phyloP scores from a whole-genome alignment of 2,888 invertebrate genomes.

The Calameuta pallipes region DNA sequence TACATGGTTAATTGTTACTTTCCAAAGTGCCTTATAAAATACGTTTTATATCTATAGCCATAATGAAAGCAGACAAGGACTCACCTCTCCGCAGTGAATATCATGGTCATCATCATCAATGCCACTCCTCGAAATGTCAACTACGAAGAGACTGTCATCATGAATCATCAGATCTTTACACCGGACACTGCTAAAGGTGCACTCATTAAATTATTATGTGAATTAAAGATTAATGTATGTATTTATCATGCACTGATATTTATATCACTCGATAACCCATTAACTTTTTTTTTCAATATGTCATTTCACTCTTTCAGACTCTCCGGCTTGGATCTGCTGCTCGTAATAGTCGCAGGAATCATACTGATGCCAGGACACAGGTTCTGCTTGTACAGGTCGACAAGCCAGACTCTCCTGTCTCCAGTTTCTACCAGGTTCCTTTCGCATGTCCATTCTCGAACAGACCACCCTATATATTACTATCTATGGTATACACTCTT shows the following conservation, averaged over 20 bases:
- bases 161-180: background rate
- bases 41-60: background rate
- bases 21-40: background rate
- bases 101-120: background rate
- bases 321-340: background rate
- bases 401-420: constrained; percentile 4
- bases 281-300: background rate
- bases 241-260: background rate
- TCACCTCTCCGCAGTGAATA: background rate
- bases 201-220: background rate
- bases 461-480: background rate
- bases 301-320: background rate
- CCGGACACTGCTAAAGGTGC: background rate
- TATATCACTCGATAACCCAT: background rate
- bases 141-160: background rate
- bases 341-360: background rate
- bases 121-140: background rate
- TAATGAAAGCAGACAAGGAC: background rate
- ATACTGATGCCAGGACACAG: background rate
- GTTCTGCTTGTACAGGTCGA: background rate
- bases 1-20: background rate
- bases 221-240: background rate
- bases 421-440: constrained; percentile 1
- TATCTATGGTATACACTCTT: background rate
- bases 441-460: background rate